Conservation (phyloP, 2,797 vertebrate species). For the Gymnodraco acuticeps region DNA sequence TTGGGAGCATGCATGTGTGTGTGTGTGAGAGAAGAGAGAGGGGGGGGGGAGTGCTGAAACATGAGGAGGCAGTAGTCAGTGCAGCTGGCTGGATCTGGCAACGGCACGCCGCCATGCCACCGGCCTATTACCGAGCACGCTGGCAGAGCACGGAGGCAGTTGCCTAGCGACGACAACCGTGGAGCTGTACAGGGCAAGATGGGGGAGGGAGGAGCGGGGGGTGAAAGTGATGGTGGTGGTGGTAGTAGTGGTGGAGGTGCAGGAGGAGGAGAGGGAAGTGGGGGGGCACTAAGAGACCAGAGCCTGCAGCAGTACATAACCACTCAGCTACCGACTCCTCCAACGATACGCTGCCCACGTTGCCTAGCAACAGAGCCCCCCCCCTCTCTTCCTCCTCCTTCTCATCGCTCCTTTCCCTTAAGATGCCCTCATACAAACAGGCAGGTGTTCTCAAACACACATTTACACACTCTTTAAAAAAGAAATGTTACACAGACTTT, state of each 20-base stretch:
- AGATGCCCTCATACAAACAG: constrained; percentile 67
- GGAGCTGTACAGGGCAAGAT: constrained; percentile 69
- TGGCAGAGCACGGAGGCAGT: constrained; percentile 87
- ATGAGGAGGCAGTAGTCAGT: constrained; percentile 81
- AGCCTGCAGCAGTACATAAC: constrained; percentile 84
- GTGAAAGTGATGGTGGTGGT: constrained; percentile 52
- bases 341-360: constrained; percentile 88
- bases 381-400: neutral
- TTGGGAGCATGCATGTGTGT: constrained; percentile 29
- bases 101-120: constrained; percentile 79
- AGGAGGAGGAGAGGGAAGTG: constrained; percentile 55
- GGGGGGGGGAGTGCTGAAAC: constrained; percentile 58
- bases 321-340: constrained; percentile 90
- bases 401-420: constrained; percentile 45
- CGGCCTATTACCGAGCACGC: constrained; percentile 85
- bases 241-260: constrained; percentile 38
- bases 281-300: constrained; percentile 81
- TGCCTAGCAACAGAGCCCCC: constrained; percentile 88
- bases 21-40: constrained; percentile 10
- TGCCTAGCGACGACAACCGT: constrained; percentile 92
- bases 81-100: constrained; percentile 86
- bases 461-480: constrained; percentile 8
- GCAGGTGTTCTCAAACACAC: constrained; percentile 52
- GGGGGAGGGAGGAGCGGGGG: constrained; percentile 27
- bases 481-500: constrained; percentile 1